Conservation (phyloP, 2,113 vertebrate species). For the Thamnaconus septentrionalis region DNA sequence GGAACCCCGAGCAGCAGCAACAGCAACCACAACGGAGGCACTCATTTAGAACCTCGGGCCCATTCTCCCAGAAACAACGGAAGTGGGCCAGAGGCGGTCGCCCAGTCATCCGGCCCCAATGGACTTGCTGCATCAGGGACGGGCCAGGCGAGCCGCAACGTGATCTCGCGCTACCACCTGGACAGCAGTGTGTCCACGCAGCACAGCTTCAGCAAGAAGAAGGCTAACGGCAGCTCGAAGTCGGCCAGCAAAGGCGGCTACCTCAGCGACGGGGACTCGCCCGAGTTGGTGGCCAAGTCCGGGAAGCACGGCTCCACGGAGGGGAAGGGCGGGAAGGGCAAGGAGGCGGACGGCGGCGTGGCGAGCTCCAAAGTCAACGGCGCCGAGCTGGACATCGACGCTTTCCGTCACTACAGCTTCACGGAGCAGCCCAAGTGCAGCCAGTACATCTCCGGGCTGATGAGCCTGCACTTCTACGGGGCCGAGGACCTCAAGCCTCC, state of each 20-base stretch:
- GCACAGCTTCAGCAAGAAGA: slow-evolving; percentile 86
- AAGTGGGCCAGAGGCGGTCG: slow-evolving; percentile 31
- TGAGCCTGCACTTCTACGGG: slow-evolving; percentile 96
- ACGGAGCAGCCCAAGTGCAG: slow-evolving; percentile 94
- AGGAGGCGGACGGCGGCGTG: slow-evolving; percentile 59
- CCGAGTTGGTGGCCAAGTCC: slow-evolving; percentile 90
- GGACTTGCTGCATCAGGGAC: slow-evolving; percentile 76
- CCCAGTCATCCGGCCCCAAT: slow-evolving; percentile 47
- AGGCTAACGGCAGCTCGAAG: slow-evolving; percentile 79
- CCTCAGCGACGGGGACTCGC: slow-evolving; percentile 96
- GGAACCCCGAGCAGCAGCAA: slow-evolving; percentile 78
- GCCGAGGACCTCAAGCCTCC: slow-evolving; percentile 96
- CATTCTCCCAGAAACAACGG: slow-evolving; percentile 47
- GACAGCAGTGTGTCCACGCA: slow-evolving; percentile 94
- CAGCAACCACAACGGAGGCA: slow-evolving; percentile 54
- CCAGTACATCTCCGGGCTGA: slow-evolving; percentile 93
- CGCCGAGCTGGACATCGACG: slow-evolving; percentile 89
- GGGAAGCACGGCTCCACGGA: slow-evolving; percentile 82
- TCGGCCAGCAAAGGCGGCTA: slow-evolving; percentile 94
- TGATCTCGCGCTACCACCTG: slow-evolving; percentile 97
- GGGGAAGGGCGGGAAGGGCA: slow-evolving; percentile 75
- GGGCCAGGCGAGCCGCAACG: slow-evolving; percentile 84
- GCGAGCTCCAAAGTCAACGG: slow-evolving; percentile 73
- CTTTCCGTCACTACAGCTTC: slow-evolving; percentile 94
- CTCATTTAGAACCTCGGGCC: slow-evolving; percentile 64